Base-by-base conservation (phyloP, 2,797 vertebrate species). In the Tarsius wallacei region DNA sequence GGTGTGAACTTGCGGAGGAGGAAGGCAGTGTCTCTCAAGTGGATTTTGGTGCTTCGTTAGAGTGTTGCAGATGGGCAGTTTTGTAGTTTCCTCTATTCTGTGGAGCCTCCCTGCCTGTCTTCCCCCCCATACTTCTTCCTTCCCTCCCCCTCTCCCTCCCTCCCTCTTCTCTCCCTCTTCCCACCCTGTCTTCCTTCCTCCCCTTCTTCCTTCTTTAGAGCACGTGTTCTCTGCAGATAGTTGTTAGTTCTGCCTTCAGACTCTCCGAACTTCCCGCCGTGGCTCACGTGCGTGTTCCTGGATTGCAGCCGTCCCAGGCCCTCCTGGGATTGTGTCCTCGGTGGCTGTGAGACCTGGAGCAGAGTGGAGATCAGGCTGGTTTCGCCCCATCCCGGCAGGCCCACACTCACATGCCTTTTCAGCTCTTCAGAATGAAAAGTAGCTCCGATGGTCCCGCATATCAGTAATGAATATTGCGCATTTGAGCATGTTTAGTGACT, bases 261-360 rank as follows among this genome's bases (percentile, higher is more conserved):
- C 59, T 94, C 70, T 93, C 93, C 55, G 94, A 26, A 70, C 73
- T 97, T 92, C 33, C 96, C 84, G 36, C 70, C 22, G 4, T 97
- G 90, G 21, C 47, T 86, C 61, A 98, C 68, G 71, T 96, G 28
- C 96, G 2, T 94, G 24, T 94, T 97, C 98, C 96, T 97, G 63
- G 55, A 83, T 98, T 96, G 90, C 68, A 97, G 49, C 21, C 66
- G 21, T 96, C 96, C 63, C 71, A 95, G 90, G 94, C 95, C 28
- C 36, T 87, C 42, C 84, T 89, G 2, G 87, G 13, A 13, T 87
- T n/a, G 80, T 93, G 88, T 96, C 49, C 26, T 97, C 90, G 96
- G 70, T 93, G 93, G 84, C 83, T 80, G 14, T 47, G 66, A 97
- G 49, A 64, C 55, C 4, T 82, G 61, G 83, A 90, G 70, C 16